phyloP scores from a whole-genome alignment of 64 coral and sea anemone species.

The Orbicella faveolata region DNA sequence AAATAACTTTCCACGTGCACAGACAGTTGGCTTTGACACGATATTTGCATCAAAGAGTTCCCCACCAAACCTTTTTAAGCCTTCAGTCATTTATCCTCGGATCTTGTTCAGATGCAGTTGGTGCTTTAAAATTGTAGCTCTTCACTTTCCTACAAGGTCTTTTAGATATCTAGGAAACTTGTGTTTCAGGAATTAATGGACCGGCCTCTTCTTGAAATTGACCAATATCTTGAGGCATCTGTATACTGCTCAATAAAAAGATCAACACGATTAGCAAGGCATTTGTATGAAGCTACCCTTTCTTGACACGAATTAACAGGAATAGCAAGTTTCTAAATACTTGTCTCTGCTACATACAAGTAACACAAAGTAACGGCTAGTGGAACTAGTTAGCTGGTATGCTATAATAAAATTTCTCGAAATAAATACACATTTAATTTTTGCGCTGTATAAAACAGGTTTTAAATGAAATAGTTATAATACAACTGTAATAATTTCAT shows the following conservation, averaged over 20 bases:
- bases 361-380: too few relatives aligned
- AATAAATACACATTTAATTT: not conserved
- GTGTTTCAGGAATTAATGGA: not conserved
- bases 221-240: not conserved
- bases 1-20: not conserved
- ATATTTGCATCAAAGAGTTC: not conserved
- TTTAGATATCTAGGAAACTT: not conserved
- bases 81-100: not conserved
- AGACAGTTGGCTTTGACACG: not conserved
- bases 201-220: not conserved
- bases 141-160: not conserved
- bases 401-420: too few relatives aligned
- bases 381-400: too few relatives aligned
- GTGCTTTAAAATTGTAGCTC: not conserved
- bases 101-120: not conserved
- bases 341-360: too few relatives aligned
- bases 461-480: not conserved
- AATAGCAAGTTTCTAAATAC: not conserved
- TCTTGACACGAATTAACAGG: not conserved
- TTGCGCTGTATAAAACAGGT: not conserved
- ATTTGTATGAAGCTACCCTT: not conserved
- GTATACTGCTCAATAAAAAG: not conserved
- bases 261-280: not conserved
- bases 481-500: not conserved
- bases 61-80: not conserved